phyloP scores from a whole-genome alignment of 2,797 vertebrate species.

The Helarctos malayanus region DNA sequence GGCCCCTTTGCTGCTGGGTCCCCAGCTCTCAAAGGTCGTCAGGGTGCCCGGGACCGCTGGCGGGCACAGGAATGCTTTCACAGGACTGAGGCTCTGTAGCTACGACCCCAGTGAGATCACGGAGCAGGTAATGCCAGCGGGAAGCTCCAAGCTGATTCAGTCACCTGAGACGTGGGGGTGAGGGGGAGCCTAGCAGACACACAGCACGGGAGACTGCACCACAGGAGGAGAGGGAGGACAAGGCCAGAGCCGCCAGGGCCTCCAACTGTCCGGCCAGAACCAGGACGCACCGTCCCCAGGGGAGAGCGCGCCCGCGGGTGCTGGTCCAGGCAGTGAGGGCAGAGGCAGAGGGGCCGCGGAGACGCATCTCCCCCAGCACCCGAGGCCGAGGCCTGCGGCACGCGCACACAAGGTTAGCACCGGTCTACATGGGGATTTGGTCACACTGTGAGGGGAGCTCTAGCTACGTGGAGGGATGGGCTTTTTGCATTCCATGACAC shows the following conservation, averaged over 20 bases:
- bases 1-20: not conserved
- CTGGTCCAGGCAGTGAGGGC: not conserved
- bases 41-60: accelerated
- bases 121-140: not conserved
- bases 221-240: slow-evolving; percentile 24
- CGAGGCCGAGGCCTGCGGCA: slow-evolving; percentile 68
- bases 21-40: not conserved
- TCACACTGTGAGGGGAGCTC: slow-evolving; percentile 63
- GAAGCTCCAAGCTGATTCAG: slow-evolving; percentile 46
- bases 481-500: slow-evolving; percentile 89
- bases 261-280: slow-evolving; percentile 58
- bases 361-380: not conserved
- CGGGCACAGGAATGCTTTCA: not conserved
- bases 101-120: not conserved
- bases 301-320: not conserved
- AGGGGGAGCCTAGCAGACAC: slow-evolving; percentile 66
- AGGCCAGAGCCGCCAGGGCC: slow-evolving; percentile 71
- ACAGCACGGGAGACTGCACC: not conserved
- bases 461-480: slow-evolving; percentile 83
- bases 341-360: not conserved
- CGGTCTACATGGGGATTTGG: slow-evolving; percentile 84
- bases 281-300: not conserved
- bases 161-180: slow-evolving; percentile 63
- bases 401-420: slow-evolving; percentile 87
- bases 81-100: not conserved